phyloP scores from a whole-genome alignment of 2,113 vertebrate genomes.

The Anseranas semipalmata region DNA sequence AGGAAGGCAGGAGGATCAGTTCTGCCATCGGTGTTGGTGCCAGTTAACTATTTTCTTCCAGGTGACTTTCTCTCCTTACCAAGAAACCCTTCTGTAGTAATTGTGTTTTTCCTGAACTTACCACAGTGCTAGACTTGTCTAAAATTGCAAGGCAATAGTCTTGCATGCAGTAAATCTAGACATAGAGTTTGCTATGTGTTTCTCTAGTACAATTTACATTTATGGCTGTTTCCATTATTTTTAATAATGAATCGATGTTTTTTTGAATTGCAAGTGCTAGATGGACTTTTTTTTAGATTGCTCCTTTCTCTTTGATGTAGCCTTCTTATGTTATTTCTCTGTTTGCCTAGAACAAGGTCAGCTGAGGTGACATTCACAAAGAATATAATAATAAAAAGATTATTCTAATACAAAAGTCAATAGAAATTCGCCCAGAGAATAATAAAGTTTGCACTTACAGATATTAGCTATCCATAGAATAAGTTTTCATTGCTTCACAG shows the following conservation, averaged over 20 bases:
- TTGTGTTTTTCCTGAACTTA: not conserved
- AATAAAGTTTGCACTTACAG: not conserved
- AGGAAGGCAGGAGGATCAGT: rapidly evolving
- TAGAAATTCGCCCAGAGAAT: not conserved
- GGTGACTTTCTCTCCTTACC: not conserved
- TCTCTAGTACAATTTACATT: not conserved
- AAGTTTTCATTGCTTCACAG: not conserved
- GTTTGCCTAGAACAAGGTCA: not conserved
- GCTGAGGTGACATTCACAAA: not conserved
- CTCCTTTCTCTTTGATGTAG: not conserved
- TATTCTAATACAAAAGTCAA: not conserved
- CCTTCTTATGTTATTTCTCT: not conserved
- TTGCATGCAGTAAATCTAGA: not conserved
- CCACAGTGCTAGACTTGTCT: not conserved
- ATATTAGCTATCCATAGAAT: not conserved
- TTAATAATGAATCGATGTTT: not conserved
- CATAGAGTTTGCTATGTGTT: not conserved
- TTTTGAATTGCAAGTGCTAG: not conserved
- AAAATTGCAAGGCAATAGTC: not conserved
- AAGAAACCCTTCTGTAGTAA: not conserved
- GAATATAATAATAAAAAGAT: not conserved
- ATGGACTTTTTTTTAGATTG: not conserved
- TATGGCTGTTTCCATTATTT: not conserved
- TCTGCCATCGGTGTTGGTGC: not conserved
- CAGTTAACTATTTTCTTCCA: not conserved